These are phyloP conservation scores for Sebastes fasciatus DNA, from an alignment of 2,113 vertebrate genomes.

Conservation along the genomic window DNA sequence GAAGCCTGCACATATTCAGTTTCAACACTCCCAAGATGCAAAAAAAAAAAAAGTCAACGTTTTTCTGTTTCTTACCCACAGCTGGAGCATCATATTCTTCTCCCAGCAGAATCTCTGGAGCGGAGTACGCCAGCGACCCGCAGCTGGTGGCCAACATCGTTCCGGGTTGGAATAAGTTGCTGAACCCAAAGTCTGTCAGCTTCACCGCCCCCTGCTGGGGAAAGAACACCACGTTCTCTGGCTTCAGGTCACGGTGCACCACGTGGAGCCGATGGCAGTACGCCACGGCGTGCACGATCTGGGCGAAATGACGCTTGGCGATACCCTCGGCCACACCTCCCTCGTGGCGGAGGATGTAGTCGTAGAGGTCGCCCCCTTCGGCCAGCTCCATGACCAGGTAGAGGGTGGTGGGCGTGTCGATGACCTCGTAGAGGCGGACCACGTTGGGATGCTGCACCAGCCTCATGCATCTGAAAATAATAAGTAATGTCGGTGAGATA, in stretches of 20 bases:
- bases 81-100: constrained; percentile 91
- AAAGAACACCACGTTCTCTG: constrained; percentile 93
- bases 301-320: constrained; percentile 90
- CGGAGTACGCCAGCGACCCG: constrained; percentile 90
- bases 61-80: constrained; percentile 85
- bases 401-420: constrained; percentile 91
- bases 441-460: constrained; percentile 93
- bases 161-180: constrained; percentile 90
- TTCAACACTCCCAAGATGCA: background rate
- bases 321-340: constrained; percentile 84
- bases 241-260: constrained; percentile 92
- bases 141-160: constrained; percentile 92
- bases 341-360: constrained; percentile 91
- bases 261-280: constrained; percentile 92
- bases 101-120: constrained; percentile 91
- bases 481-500: background rate
- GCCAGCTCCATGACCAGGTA: constrained; percentile 93
- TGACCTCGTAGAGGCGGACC: constrained; percentile 91
- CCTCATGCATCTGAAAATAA: constrained; percentile 86
- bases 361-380: constrained; percentile 90
- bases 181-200: constrained; percentile 92
- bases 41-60: background rate
- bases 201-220: constrained; percentile 90
- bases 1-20: background rate
- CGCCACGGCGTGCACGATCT: constrained; percentile 89